Conservation (phyloP, 1,140 invertebrate genomes). For the Teleogryllus occipitalis region DNA sequence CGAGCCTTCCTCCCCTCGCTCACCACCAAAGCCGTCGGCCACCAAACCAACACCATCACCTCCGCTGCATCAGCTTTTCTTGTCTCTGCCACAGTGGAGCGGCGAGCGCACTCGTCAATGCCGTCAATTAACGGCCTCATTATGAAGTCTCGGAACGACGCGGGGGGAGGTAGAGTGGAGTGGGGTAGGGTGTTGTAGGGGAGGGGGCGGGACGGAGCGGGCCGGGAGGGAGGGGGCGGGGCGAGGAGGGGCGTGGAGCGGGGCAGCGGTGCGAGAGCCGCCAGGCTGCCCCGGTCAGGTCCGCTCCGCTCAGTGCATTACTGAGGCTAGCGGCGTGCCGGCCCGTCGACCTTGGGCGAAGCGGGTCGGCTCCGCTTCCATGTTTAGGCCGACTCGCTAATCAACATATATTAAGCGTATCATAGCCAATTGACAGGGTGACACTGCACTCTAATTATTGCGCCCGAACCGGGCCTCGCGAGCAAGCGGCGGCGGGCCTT, state of each 20-base stretch:
- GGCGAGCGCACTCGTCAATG: background rate
- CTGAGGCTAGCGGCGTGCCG: too few relatives aligned
- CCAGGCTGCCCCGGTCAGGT: too few relatives aligned
- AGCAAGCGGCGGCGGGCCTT: background rate
- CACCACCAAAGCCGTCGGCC: too few relatives aligned
- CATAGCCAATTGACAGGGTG: constrained; percentile 3
- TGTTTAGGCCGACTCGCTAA: background rate
- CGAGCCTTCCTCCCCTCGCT: too few relatives aligned
- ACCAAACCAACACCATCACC: too few relatives aligned
- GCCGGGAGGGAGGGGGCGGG: too few relatives aligned
- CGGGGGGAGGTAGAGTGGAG: too few relatives aligned
- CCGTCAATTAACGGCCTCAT: background rate
- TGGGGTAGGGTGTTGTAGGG: too few relatives aligned
- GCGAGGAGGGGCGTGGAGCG: too few relatives aligned
- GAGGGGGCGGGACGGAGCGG: too few relatives aligned
- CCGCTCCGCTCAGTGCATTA: background rate
- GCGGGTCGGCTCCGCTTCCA: background rate
- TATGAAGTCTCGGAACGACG: background rate
- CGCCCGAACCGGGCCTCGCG: background rate
- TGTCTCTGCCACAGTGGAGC: background rate
- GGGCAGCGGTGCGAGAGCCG: too few relatives aligned
- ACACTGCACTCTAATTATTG: background rate
- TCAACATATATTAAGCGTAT: constrained; percentile 5
- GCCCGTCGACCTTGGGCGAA: background rate
- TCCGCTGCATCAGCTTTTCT: background rate